Base-by-base conservation (phyloP, 2,113 vertebrate species). In the Scomber japonicus region DNA sequence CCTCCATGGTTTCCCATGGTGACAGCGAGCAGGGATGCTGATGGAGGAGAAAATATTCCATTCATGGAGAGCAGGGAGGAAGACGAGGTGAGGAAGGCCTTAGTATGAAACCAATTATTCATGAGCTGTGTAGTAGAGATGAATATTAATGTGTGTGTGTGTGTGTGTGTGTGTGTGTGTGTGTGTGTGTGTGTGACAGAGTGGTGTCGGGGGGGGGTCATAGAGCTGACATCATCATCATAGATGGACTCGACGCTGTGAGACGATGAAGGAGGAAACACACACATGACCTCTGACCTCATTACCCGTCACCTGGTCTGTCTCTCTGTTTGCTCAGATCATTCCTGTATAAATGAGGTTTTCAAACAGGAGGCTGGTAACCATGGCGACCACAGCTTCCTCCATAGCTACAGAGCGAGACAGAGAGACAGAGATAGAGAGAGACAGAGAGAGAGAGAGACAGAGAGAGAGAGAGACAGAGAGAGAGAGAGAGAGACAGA, bases 311-410 rank as follows among this genome's bases (percentile, higher is more conserved):
- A 57, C 21, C 24, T 31, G 27, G 15, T 13, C 27, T 17, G 3
- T 14, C 17, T n/a, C 56, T 48, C 49, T 56, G 40, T 79, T 24
- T 75, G 44, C 24, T 21, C 50, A 14, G 91, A 88, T 93, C 94
- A 96, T 96, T 94, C 95, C 95, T 95, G 94, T 93, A 93, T 94
- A 95, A 95, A 95, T 94, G 91, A 91, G 93, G 93, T 93, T 96
- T 95, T 95, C 94, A 93, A 81, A 87, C 63, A 92, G 91, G 89
- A 80, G 30, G 84, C 13, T 63, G 62, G 96, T 96, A 94, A 94
- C 95, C 95, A 92, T 94, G 94, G 95, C 91, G 96, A 97, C 96
- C 78, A 4, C 31, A 45, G 55, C 66, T 40, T 71, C 69, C 89
- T 81, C 55, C 88, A 94, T 63, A 89, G 91, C 93, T 87, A 65